Conservation (phyloP, 1,140 invertebrate species). For the Pogonomyrmex barbatus region DNA sequence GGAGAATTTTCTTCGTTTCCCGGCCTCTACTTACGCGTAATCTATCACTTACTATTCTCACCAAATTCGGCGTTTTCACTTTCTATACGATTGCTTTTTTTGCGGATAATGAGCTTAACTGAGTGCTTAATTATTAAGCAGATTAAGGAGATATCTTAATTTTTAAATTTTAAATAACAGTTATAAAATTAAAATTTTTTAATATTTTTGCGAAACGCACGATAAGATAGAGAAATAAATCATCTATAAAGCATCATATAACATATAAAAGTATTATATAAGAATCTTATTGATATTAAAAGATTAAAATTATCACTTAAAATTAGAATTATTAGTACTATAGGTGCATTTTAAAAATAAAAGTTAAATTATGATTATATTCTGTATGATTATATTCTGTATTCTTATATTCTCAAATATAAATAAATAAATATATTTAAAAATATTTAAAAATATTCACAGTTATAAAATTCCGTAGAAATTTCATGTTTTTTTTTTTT, state of each 20-base stretch:
- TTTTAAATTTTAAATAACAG: background rate
- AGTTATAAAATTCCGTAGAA: background rate
- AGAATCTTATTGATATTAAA: background rate
- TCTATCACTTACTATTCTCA: conserved; percentile 53
- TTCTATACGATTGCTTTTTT: conserved; percentile 10
- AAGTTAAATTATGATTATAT: background rate
- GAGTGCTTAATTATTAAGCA: background rate
- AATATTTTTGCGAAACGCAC: background rate
- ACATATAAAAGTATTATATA: background rate
- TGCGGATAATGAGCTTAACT: background rate
- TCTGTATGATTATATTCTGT: background rate
- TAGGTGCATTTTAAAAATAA: background rate
- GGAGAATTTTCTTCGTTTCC: conserved; percentile 21
- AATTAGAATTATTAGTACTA: background rate
- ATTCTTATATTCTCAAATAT: no score
- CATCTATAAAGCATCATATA: background rate
- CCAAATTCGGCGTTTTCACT: conserved; percentile 48
- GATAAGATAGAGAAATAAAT: background rate
- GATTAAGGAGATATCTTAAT: background rate
- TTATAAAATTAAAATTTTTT: background rate
- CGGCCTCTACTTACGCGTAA: conserved; percentile 44
- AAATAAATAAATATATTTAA: background rate
- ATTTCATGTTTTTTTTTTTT: conserved; percentile 12
- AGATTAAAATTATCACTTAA: background rate
- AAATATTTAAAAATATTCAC: background rate